phyloP scores from a whole-genome alignment of 2,888 invertebrate genomes.

The Dryococelus australis region DNA sequence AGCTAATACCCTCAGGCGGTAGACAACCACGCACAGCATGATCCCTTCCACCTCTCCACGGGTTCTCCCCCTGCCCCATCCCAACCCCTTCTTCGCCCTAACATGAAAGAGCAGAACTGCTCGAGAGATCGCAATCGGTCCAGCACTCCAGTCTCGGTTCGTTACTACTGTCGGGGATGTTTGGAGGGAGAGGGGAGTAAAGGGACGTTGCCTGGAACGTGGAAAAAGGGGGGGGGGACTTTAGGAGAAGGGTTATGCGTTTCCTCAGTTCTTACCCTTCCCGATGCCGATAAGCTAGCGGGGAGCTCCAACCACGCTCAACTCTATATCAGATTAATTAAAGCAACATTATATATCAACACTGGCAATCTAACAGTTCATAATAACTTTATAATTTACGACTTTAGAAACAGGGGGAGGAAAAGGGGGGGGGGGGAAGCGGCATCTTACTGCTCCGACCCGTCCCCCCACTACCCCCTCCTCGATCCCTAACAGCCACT shows the following conservation, averaged over 20 bases:
- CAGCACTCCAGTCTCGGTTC: neutral
- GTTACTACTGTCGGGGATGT: constrained; percentile 39
- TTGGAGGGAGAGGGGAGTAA: constrained; percentile 44
- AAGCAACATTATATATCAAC: constrained; percentile 62
- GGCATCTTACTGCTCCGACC: neutral
- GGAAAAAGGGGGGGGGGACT: neutral
- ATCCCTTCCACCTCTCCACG: too few species aligned
- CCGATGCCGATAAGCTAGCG: constrained; percentile 29
- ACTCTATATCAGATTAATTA: constrained; percentile 61
- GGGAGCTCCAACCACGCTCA: constrained; percentile 42
- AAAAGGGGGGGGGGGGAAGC: constrained; percentile 13
- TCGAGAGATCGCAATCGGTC: neutral
- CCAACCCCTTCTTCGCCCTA: neutral
- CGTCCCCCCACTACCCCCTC: constrained; percentile 25
- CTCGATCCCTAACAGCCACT: constrained; percentile 49
- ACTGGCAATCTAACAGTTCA: constrained; percentile 60
- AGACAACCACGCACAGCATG: neutral
- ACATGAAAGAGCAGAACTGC: neutral
- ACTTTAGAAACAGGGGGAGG: constrained; percentile 35
- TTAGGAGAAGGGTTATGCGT: constrained; percentile 7
- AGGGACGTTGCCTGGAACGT: constrained; percentile 27
- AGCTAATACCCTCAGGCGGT: too few species aligned
- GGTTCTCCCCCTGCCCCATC: neutral
- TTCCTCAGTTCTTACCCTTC: constrained; percentile 43
- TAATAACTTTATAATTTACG: constrained; percentile 63